Evolutionary conservation across 2,113 vertebrate genomes (phyloP), one percentile per base, ranked within the genome.

Genomic region (Pagrus major): DNA sequence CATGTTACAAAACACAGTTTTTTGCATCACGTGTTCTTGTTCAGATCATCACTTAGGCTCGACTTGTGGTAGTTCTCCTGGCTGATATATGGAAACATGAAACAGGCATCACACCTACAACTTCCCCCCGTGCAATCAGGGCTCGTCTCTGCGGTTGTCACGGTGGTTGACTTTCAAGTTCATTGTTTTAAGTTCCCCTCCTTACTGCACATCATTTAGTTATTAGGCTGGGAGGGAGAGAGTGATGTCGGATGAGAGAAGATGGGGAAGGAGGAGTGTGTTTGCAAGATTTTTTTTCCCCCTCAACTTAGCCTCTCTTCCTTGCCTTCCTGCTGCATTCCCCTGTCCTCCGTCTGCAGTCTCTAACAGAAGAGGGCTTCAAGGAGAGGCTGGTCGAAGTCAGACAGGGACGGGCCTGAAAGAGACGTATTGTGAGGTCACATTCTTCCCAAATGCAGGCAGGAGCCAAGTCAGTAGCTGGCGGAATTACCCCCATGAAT

Each of bases 371-470:
- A 89, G 85, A 86, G 44, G 81, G 84, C 89, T 94, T 94, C 87
- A 94, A 92, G 89, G 91, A 89, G 88, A 92, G 86, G 81, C 87
- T 83, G 84, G 85, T 86, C 79, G 29, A 85, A 91, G 88, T 90
- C 89, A 92, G 93, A 93, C 91, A 91, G 87, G 90, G 88, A 92
- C 89, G 90, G 92, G 88, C 87, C 91, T 94, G 94, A 95, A 95
- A 94, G 95, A 94, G 91, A 46, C 83, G 83, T 92, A 95, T 95
- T 95, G 93, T 95, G 93, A 94, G 90, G 94, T 94, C 94, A 93
- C 93, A 95, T 95, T 95, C 94, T 94, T 95, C 93, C 90, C 92
- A 91, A 94, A 92, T 91, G 86, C 82, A 87, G 78, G 88, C 91
- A 92, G 93, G 93, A 95, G 94, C 94, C 95, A 94, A 94, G 91